Evolutionary conservation across 2,888 invertebrate species (phyloP).

Genomic region (Meandrusa payeni): DNA sequence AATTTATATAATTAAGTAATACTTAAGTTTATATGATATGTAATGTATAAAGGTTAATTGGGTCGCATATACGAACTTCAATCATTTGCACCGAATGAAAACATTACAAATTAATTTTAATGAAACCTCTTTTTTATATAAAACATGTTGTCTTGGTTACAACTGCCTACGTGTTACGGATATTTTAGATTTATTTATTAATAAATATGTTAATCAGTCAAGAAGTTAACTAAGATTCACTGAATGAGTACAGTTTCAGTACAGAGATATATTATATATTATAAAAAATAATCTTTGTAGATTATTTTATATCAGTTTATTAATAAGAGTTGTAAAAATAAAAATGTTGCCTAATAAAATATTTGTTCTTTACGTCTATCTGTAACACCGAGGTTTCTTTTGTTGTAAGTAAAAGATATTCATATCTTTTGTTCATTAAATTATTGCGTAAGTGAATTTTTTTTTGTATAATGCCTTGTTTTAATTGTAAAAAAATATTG

Average conservation of each 20-base stretch:
- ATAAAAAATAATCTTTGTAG: slow-evolving; percentile 16
- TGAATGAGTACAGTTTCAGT: slow-evolving; percentile 22
- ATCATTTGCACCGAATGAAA: slow-evolving; percentile 7
- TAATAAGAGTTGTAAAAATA: slow-evolving; percentile 17
- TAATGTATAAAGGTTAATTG: slow-evolving; percentile 20
- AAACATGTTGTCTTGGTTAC: slow-evolving; percentile 22
- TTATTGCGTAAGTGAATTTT: no score
- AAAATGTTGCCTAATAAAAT: slow-evolving; percentile 8
- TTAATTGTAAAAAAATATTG: slow-evolving; percentile 1
- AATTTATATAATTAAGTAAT: slow-evolving; percentile 30
- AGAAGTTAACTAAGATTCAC: slow-evolving; percentile 2
- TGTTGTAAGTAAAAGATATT: no score
- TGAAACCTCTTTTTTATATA: slow-evolving; percentile 13
- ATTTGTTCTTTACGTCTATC: slow-evolving; percentile 17
- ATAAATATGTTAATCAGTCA: slow-evolving; percentile 7
- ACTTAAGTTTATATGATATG: slow-evolving; percentile 35
- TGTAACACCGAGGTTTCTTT: slow-evolving; percentile 23
- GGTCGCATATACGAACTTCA: slow-evolving; percentile 7
- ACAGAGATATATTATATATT: slow-evolving; percentile 12
- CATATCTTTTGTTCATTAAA: slow-evolving; percentile 1
- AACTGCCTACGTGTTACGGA: slow-evolving; percentile 24
- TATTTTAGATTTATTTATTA: slow-evolving; percentile 15
- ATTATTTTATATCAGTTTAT: slow-evolving; percentile 10
- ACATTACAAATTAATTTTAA: slow-evolving; percentile 14
- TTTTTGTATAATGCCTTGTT: slow-evolving; percentile 10